Base-by-base conservation (phyloP, 2,888 invertebrate species). In the Psylliodes chrysocephalus region DNA sequence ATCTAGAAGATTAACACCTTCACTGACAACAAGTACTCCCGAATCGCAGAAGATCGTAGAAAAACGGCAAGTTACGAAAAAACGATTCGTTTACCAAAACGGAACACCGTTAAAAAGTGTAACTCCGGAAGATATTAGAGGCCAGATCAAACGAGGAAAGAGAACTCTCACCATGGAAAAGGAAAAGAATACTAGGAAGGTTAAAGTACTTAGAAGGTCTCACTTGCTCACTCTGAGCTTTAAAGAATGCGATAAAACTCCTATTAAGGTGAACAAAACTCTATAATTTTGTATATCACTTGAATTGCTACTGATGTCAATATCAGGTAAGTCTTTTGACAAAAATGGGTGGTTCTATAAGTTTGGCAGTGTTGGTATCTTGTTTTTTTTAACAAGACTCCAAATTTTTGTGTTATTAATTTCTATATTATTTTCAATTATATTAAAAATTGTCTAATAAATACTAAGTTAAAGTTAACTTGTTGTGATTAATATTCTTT, bases 121-220 rank as follows among this genome's bases (percentile, higher is more conserved):
- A 25, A 57, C 67, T n/a, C 70, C 71, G 14, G 57, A 57, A 28
- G 57, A 57, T 3, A 19, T 74, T 17, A 70, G 73, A 68, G 68
- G 64, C 66, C 71, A 64, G 46, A 63, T 77, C 14, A 81, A 81
- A 70, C 75, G 81, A 40, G 77, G 76, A 47, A 82, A 82, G 71
- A 71, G 82, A 57, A 74, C 81, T 4, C 71, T 82, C 12, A 75
- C 73, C 56, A 68, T 78, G 44, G 82, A 82, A 40, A 81, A 79
- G 70, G 79, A 82, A 66, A 77, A 80, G 56, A 79, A 73, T 66
- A 77, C 80, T 4, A 77, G 79, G 47, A 78, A 78, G 44, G 78
- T 82, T 44, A 82, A 82, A 74, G 78, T 82, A 38, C 66, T 81
- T 35, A 71, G 81, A 8, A 75, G 81, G 17, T 75, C 77, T 6